Evolutionary conservation across 2,888 invertebrate genomes (phyloP).

Genomic region (Coelogynopora nodosa): DNA sequence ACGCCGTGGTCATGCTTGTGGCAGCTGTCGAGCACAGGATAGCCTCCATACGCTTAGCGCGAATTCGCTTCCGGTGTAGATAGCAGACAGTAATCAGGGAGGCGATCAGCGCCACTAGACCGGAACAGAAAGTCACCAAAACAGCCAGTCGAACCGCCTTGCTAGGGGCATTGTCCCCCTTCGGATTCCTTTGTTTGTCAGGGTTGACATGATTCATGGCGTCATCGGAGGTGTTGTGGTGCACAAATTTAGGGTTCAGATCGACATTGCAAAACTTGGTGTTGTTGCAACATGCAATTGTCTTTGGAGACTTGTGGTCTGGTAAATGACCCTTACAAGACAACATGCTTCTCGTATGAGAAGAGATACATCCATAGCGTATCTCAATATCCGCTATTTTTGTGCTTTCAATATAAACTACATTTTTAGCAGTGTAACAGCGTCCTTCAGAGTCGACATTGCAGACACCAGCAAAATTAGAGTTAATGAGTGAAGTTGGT

Average conservation of each 20-base stretch:
- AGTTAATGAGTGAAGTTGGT: background rate
- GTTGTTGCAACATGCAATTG: slow-evolving; percentile 36
- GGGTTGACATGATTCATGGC: slow-evolving; percentile 1
- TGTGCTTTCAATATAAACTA: background rate
- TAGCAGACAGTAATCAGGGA: background rate
- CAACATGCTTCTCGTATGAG: background rate
- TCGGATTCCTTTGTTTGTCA: background rate
- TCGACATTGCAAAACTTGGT: slow-evolving; percentile 4
- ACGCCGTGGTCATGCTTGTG: background rate
- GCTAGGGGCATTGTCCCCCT: background rate
- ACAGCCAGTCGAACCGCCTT: background rate
- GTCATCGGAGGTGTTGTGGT: background rate
- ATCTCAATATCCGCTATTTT: too few species aligned
- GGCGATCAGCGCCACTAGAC: background rate
- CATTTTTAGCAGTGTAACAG: background rate
- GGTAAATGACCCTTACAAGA: slow-evolving; percentile 26
- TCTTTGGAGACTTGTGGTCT: background rate
- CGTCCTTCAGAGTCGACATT: background rate
- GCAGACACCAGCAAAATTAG: background rate
- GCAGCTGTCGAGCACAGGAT: background rate
- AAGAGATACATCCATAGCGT: slow-evolving; percentile 33
- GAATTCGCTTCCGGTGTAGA: background rate
- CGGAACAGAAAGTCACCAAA: background rate
- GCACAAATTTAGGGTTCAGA: slow-evolving; percentile 9
- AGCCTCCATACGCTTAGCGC: background rate